Conservation (phyloP, 2,888 invertebrate species). For the Enchytraeus crypticus region DNA sequence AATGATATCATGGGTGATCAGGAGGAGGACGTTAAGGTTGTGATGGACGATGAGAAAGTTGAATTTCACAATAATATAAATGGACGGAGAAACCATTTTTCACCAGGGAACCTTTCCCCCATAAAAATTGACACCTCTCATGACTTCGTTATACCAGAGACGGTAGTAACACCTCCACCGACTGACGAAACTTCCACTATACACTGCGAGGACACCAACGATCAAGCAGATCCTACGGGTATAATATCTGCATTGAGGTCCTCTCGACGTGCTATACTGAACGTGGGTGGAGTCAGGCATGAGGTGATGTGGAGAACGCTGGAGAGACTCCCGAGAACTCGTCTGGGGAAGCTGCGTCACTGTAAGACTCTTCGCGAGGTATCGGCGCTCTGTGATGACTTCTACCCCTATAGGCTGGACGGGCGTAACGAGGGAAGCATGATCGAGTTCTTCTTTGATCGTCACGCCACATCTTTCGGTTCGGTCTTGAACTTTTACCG, state of each 20-base stretch:
- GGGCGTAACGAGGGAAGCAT: conserved; percentile 64
- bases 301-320: conserved; percentile 88
- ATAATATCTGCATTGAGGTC: neutral
- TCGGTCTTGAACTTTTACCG: conserved; percentile 90
- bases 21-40: no score
- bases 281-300: conserved; percentile 88
- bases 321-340: conserved; percentile 85
- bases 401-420: conserved; percentile 53
- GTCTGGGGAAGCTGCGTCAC: conserved; percentile 69
- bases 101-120: no score
- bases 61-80: no score
- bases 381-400: conserved; percentile 73
- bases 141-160: no score
- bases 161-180: no score
- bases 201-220: no score
- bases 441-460: conserved; percentile 84
- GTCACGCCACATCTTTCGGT: conserved; percentile 94
- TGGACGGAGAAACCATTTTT: no score
- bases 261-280: conserved; percentile 64
- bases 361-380: conserved; percentile 86
- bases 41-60: no score
- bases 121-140: no score
- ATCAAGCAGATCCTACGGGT: neutral
- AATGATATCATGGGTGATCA: no score
- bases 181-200: no score